Conservation (phyloP, 2,888 invertebrate species). For the Apantesis nais region DNA sequence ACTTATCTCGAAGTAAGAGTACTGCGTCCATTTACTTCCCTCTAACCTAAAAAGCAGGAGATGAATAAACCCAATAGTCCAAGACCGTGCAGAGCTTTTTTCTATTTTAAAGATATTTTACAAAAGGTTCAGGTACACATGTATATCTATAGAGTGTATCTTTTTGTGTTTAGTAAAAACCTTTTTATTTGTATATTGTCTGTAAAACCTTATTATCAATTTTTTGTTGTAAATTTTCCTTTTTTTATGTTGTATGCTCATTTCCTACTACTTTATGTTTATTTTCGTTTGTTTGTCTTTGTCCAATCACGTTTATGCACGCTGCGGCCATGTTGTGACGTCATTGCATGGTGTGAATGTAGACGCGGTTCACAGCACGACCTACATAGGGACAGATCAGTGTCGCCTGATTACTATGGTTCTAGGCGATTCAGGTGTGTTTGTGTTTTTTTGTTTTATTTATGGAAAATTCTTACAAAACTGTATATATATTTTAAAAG, state of each 20-base stretch:
- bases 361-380: slow-evolving; percentile 92
- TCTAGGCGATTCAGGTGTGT: slow-evolving; percentile 92
- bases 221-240: slow-evolving; percentile 2
- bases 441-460: slow-evolving; percentile 26
- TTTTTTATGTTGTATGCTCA: slow-evolving; percentile 26
- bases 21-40: background rate
- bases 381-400: slow-evolving; percentile 87
- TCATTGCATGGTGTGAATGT: slow-evolving; percentile 76
- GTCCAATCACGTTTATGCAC: slow-evolving; percentile 61
- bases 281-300: slow-evolving; percentile 54
- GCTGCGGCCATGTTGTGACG: slow-evolving; percentile 74
- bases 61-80: background rate
- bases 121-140: background rate
- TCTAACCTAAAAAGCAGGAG: background rate
- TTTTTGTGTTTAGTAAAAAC: background rate
- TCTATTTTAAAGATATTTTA: background rate
- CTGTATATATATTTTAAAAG: background rate
- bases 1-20: too few relatives aligned
- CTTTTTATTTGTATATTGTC: background rate
- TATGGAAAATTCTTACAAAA: slow-evolving; percentile 13
- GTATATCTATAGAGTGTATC: slow-evolving; percentile 1
- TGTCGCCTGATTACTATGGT: slow-evolving; percentile 90
- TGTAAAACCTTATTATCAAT: background rate
- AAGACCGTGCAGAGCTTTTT: background rate
- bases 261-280: slow-evolving; percentile 48